phyloP scores from a whole-genome alignment of 1,140 invertebrate genomes.

The Piezodorus guildinii region DNA sequence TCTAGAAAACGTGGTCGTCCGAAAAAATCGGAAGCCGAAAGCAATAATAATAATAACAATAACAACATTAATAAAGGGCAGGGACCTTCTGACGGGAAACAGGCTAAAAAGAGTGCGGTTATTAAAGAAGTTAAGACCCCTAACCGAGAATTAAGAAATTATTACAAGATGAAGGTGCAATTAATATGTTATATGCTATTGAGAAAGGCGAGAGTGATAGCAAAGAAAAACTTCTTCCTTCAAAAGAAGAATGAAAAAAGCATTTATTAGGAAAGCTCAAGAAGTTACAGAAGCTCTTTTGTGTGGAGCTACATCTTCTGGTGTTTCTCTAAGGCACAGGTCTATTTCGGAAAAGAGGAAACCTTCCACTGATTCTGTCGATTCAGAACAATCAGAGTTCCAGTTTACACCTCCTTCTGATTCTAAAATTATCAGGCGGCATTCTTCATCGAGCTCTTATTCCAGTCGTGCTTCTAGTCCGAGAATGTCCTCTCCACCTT shows the following conservation, averaged over 20 bases:
- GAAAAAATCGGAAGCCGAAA: constrained; percentile 21
- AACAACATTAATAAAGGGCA: constrained; percentile 9
- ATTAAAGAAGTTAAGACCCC: constrained; percentile 32
- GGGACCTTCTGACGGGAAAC: neutral
- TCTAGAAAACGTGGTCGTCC: constrained; percentile 26
- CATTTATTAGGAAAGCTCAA: constrained; percentile 32
- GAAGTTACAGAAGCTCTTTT: constrained; percentile 45
- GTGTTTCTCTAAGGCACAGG: constrained; percentile 14
- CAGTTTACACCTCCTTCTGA: constrained; percentile 47
- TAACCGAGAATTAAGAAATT: constrained; percentile 62
- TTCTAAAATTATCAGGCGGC: constrained; percentile 63
- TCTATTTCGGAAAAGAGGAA: constrained; percentile 20
- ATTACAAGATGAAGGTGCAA: constrained; percentile 71
- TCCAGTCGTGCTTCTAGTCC: constrained; percentile 53
- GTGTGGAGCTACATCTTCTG: constrained; percentile 25
- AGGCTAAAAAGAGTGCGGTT: constrained; percentile 8
- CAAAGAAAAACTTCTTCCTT: constrained; percentile 32
- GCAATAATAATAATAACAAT: constrained; percentile 16
- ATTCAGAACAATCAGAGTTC: constrained; percentile 26
- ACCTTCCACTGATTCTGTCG: constrained; percentile 27
- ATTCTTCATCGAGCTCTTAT: constrained; percentile 64
- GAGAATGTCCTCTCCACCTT: constrained; percentile 14
- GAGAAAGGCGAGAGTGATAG: constrained; percentile 36
- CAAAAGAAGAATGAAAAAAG: constrained; percentile 30
- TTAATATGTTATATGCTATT: constrained; percentile 69